Conservation (phyloP, 2,113 vertebrate species). For the Mastomys natalensis region DNA sequence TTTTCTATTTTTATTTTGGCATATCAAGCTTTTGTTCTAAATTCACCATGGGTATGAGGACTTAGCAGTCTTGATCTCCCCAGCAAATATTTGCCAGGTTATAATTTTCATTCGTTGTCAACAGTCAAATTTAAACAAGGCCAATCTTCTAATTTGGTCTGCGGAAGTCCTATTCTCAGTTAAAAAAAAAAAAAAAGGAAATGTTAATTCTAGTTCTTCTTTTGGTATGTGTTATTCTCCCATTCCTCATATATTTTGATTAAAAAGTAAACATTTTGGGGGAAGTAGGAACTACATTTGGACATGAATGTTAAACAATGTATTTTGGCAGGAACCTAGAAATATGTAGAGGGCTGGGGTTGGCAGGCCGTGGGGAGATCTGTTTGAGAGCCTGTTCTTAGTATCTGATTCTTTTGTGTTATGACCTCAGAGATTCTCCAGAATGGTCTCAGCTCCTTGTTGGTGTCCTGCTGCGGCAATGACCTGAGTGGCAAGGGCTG, state of each 20-base stretch:
- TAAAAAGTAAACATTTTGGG: not conserved
- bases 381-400: not conserved
- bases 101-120: constrained; percentile 84
- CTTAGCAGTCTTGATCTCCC: constrained; percentile 77
- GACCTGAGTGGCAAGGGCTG: not conserved
- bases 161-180: constrained; percentile 57
- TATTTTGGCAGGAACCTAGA: not conserved
- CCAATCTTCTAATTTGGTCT: constrained; percentile 80
- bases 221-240: constrained; percentile 51
- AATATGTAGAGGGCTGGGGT: not conserved
- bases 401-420: not conserved
- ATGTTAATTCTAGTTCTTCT: constrained; percentile 79
- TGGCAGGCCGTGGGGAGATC: not conserved
- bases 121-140: constrained; percentile 76
- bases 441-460: not conserved
- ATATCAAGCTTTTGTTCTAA: constrained; percentile 71
- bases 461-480: too few species aligned
- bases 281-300: not conserved
- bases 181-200: constrained; percentile 74
- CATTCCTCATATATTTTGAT: not conserved
- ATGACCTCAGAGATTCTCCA: not conserved
- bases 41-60: constrained; percentile 70
- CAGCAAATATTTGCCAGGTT: constrained; percentile 80
- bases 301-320: constrained; percentile 42
- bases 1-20: constrained; percentile 65